Evolutionary conservation across 2,888 invertebrate genomes (phyloP), one percentile per base, ranked within the genome.

Genomic region (Heteromyza rotundicornis): DNA sequence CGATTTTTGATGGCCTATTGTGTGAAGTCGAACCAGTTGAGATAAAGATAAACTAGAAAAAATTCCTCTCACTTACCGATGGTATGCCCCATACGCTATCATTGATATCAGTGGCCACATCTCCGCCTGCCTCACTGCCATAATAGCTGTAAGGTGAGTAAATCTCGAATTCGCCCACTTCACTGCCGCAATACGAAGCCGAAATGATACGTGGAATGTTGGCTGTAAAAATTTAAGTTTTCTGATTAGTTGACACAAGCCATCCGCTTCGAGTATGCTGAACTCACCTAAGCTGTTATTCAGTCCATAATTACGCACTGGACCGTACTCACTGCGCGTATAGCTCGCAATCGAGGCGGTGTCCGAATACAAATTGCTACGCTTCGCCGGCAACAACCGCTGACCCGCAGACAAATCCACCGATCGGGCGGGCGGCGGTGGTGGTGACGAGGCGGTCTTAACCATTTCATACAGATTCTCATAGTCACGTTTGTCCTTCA

Each of bases 91-190:
- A 83, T 65, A 81, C 79, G 66, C 80, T 80, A 65, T 84, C 84
- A 57, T 82, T 81, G 12, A 82, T 78, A 68, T 84, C 83, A 60
- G 74, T 77, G 52, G 82, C 79, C 62, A 83, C 77, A 77, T 83
- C 84, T 50, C 79, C 80, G 47, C 83, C 87, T 44, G 85, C 84
- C 79, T 87, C 87, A 71, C 87, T 87, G 55, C 87, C 86, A 64
- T 82, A 92, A 81, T 92, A 92, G 77, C 91, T 90, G 81, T 92
- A 92, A 1, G 92, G 92, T 8, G 92, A 89, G 76, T 92, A 92
- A 64, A 93, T 91, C 78, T 94, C 93, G 59, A 92, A 92, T 81
- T 93, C 94, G 5, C 88, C 88, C 59, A 88, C 87, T 81, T 93
- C 93, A 77, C 92, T 92, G 64, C 92, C 91, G 78, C 92, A 93